Conservation (phyloP, 2,113 vertebrate genomes). For the Sarotherodon lohbergeri region DNA sequence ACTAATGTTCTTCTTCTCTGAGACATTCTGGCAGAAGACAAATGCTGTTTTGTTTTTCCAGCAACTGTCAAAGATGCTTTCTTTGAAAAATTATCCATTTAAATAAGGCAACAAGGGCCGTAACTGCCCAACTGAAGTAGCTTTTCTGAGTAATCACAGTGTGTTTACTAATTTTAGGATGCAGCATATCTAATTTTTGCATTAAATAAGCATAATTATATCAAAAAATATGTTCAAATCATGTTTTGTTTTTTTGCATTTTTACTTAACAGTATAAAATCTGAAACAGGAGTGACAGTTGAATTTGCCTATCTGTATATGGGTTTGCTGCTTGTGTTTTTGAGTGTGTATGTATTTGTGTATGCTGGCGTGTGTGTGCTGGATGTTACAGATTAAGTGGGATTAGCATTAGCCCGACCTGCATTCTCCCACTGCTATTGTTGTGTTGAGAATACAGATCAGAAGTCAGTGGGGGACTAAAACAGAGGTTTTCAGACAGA, state of each 20-base stretch:
- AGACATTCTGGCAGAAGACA: background rate
- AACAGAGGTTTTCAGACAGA: background rate
- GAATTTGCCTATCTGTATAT: background rate
- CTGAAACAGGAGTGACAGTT: background rate
- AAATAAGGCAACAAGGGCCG: background rate
- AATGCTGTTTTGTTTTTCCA: background rate
- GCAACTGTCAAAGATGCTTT: background rate
- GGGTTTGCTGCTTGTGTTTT: background rate
- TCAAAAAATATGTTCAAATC: background rate
- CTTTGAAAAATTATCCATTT: background rate
- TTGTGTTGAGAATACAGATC: conserved; percentile 37
- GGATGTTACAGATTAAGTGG: conserved; percentile 33
- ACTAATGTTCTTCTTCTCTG: background rate
- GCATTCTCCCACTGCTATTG: conserved; percentile 20
- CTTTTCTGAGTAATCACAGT: background rate
- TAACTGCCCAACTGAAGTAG: background rate
- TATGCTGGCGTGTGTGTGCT: background rate
- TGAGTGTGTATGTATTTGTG: background rate
- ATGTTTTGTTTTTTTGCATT: background rate
- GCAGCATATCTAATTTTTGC: background rate
- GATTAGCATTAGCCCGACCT: conserved; percentile 35
- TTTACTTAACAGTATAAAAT: background rate
- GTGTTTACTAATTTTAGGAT: background rate
- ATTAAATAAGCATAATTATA: background rate
- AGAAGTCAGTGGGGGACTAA: conserved; percentile 7